Base-by-base conservation (phyloP, 1,140 invertebrate species). In the Panonychus citri region DNA sequence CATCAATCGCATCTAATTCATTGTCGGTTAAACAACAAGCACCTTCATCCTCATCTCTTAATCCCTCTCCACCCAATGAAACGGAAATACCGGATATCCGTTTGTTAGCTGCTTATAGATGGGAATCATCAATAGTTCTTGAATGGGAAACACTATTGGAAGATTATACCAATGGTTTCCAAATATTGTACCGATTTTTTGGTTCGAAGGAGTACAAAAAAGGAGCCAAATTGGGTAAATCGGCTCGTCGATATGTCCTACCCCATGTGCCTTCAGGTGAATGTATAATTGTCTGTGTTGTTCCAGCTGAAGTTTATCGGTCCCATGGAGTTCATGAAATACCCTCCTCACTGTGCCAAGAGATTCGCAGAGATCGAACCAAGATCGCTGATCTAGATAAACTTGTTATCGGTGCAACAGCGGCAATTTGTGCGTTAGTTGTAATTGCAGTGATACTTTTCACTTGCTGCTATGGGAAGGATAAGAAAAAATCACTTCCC, bases 401-500 rank as follows among this genome's bases (percentile, higher is more conserved):
- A 67, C 86, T 91, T 64, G 89, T 87, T 25, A 91, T 91, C 62
- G 85, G 81, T 13, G 85, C 85, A 1, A 86, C 83, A 63, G 85
- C 85, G 10, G 84, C 84, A n/a, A 87, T 90, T 63, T 89, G 69
- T 59, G 83, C 81, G n/a, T 86, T 85, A 25, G 85, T 91, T 59
- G 80, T 89, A 40, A 77, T 89, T 28, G 85, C 83, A 1, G 69
- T 71, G 21, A 78, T 89, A 54, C 78, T 90, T 54, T 88, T 90
- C 66, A 78, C 88, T 30, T 82, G 83, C 34, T 83, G 85, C 17
- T 83, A 81, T 61, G 74, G 81, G 59, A 75, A 80, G 54, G 72
- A 81, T 42, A 58, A 56, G 56, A 62, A 59, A 21, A 59, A 53
- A 60, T 21, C 56, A 54, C 24, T 40, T 49, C 53, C 25, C 10